Percentiles rank a stretch among this genome's conserved stretches.
phyloP scores from a whole-genome alignment of 2,797 vertebrate species.

The Poecile montanus region DNA sequence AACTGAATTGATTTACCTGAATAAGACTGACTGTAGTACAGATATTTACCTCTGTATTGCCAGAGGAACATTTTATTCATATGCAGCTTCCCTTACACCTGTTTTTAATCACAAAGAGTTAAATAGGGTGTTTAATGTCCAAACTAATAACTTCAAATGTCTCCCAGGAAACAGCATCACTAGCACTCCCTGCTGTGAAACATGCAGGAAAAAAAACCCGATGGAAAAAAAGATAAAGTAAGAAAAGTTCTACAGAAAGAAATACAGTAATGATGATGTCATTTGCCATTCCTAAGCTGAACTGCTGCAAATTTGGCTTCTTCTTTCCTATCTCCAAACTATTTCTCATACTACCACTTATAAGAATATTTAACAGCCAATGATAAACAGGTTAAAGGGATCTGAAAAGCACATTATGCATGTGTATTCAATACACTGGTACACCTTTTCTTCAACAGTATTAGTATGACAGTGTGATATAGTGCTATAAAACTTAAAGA shows the following conservation, averaged over 20 bases:
- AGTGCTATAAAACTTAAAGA: not conserved
- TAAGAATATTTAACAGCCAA: not conserved
- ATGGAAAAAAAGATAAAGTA: not conserved
- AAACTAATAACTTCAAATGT: not conserved
- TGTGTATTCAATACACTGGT: not conserved
- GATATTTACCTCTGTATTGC: not conserved
- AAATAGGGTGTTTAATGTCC: not conserved
- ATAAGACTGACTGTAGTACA: not conserved
- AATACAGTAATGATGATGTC: not conserved
- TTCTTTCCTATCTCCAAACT: not conserved
- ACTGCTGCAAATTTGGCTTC: not conserved
- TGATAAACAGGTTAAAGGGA: not conserved
- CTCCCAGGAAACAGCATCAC: not conserved
- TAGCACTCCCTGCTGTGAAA: not conserved
- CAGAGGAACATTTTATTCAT: not conserved
- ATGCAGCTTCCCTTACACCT: not conserved
- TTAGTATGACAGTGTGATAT: not conserved
- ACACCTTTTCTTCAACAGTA: not conserved
- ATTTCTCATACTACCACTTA: not conserved
- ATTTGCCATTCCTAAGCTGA: not conserved
- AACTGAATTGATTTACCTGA: not conserved
- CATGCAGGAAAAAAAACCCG: not conserved
- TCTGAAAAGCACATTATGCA: not conserved
- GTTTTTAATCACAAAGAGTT: conserved; percentile 16
- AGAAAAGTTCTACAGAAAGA: not conserved